A percentile compares a stretch with the other conserved stretches of the same genome.
These are phyloP conservation scores for Cremastinae sp. DNA, from an alignment of 2,888 invertebrate species.

Conservation along the genomic window DNA sequence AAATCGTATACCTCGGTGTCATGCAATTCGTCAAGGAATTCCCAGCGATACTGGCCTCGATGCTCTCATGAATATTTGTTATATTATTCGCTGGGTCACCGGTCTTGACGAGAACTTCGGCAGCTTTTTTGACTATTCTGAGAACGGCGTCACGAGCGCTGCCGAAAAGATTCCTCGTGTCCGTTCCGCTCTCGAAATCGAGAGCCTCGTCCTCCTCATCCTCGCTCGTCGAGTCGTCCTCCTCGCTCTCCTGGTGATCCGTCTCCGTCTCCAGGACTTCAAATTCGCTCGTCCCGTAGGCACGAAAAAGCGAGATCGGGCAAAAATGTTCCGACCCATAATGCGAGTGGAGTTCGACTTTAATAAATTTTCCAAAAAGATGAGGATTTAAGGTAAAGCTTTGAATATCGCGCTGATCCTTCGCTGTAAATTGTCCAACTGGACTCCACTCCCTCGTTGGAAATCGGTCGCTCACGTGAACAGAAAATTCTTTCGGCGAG, in stretches of 20 bases:
- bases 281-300: slow-evolving; percentile 96
- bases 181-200: slow-evolving; percentile 81
- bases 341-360: slow-evolving; percentile 95
- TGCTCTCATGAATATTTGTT: slow-evolving; percentile 77
- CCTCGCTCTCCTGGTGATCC: slow-evolving; percentile 82
- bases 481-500: slow-evolving; percentile 94
- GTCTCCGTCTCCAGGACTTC: slow-evolving; percentile 93
- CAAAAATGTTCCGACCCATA: slow-evolving; percentile 99
- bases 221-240: slow-evolving; percentile 82
- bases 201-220: slow-evolving; percentile 84
- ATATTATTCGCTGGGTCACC: slow-evolving; percentile 84
- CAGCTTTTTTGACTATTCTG: slow-evolving; percentile 95
- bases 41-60: slow-evolving; percentile 66
- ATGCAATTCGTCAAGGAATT: slow-evolving; percentile 81
- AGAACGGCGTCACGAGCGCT: slow-evolving; percentile 95
- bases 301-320: slow-evolving; percentile 96
- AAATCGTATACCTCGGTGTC: slow-evolving; percentile 86
- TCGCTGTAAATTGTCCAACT: slow-evolving; percentile 93
- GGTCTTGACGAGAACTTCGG: slow-evolving; percentile 89
- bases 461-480: slow-evolving; percentile 93
- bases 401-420: slow-evolving; percentile 93
- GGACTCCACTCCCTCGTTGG: slow-evolving; percentile 95
- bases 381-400: slow-evolving; percentile 90
- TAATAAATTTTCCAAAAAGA: slow-evolving; percentile 93
- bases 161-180: slow-evolving; percentile 88